Percentiles rank a stretch among this genome's conserved stretches.
These are phyloP conservation scores for Buathra laborator DNA, from an alignment of 2,888 invertebrate genomes.

Conservation along the genomic window DNA sequence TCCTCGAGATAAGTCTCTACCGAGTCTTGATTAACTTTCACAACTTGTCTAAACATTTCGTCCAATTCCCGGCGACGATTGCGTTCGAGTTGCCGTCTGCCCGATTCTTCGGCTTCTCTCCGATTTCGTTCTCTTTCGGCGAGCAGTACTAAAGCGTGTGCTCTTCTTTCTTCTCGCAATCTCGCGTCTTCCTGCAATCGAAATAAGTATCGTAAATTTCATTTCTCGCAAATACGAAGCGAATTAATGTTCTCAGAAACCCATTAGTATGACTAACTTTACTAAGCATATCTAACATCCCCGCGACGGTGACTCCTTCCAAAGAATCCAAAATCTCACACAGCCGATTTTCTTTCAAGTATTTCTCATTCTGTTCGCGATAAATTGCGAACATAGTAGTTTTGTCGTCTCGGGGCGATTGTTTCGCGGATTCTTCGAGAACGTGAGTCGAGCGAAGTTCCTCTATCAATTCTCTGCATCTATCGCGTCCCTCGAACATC, in stretches of 20 bases:
- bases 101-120: conserved; percentile 93
- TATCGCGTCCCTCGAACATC: conserved; percentile 91
- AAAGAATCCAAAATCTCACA: conserved; percentile 89
- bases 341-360: conserved; percentile 86
- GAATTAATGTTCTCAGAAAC: neutral
- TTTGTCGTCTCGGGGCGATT: conserved; percentile 76
- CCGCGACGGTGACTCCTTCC: conserved; percentile 91
- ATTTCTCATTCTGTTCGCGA: conserved; percentile 66
- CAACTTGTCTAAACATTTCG: conserved; percentile 91
- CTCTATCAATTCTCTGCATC: conserved; percentile 90
- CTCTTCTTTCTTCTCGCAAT: conserved; percentile 91
- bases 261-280: conserved; percentile 72
- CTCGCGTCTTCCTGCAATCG: conserved; percentile 90
- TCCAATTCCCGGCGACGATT: conserved; percentile 91
- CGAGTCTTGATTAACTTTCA: conserved; percentile 88
- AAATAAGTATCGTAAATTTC: neutral
- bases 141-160: conserved; percentile 92
- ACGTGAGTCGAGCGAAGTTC: conserved; percentile 90
- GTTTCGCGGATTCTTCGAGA: conserved; percentile 86
- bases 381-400: conserved; percentile 73
- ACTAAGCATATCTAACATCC: conserved; percentile 90
- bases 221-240: neutral
- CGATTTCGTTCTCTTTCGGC: conserved; percentile 92
- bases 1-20: conserved; percentile 89
- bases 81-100: conserved; percentile 91